phyloP scores from a whole-genome alignment of 30 jellyfish, hydroid and myxozoan genomes.

The Aurelia aurita region DNA sequence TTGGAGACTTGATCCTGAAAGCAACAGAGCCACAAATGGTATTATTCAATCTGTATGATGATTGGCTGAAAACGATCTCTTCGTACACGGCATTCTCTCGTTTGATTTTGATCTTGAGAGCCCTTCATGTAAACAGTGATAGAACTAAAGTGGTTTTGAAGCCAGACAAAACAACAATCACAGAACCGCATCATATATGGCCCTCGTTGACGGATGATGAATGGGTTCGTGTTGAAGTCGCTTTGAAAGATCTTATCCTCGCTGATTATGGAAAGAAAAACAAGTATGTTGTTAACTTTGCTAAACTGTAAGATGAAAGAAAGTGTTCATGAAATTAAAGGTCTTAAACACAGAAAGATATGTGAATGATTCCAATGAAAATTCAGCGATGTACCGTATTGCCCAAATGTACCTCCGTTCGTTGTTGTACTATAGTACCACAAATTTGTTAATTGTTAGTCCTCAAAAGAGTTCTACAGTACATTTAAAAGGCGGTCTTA shows the following conservation, averaged over 20 bases:
- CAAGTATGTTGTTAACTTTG: slow-evolving; percentile 85
- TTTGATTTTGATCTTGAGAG: slow-evolving; percentile 92
- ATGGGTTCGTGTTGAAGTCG: slow-evolving; percentile 99
- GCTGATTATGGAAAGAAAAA: slow-evolving; percentile 99
- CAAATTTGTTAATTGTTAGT: no score
- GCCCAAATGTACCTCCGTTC: no score
- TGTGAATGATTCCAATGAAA: neutral
- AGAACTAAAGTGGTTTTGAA: slow-evolving; percentile 97
- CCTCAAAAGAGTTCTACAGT: no score
- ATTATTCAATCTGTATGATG: slow-evolving; percentile 96
- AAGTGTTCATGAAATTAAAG: no score
- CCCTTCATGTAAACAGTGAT: slow-evolving; percentile 99
- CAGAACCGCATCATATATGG: slow-evolving; percentile 99
- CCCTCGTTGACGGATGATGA: slow-evolving; percentile 99
- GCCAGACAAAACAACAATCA: slow-evolving; percentile 99
- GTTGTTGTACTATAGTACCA: no score
- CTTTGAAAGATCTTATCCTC: slow-evolving; percentile 96
- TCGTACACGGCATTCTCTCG: slow-evolving; percentile 99
- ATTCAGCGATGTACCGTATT: neutral
- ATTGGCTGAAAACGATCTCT: slow-evolving; percentile 99
- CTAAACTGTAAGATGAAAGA: no score
- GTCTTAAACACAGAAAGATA: no score
- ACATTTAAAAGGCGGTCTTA: no score
- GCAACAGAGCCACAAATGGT: slow-evolving; percentile 99
- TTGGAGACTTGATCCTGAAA: slow-evolving; percentile 98